Evolutionary conservation across 2,888 invertebrate genomes (phyloP).

Genomic region (Argyra leucocephala): DNA sequence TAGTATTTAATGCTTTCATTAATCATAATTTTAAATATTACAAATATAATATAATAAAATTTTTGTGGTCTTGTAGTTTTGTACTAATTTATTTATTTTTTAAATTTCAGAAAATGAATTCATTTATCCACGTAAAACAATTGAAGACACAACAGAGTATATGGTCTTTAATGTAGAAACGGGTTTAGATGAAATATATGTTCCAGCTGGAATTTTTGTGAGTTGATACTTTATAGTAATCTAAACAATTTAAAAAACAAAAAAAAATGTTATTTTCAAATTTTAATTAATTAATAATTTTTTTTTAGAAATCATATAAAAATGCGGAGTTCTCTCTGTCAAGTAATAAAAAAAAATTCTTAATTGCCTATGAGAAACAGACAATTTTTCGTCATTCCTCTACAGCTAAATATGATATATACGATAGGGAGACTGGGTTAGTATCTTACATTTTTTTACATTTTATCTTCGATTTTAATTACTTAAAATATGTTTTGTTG

Average conservation of each 20-base stretch:
- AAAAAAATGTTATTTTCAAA: no score
- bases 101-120: constrained; percentile 47
- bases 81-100: no score
- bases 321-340: constrained; percentile 34
- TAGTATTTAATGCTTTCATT: no score
- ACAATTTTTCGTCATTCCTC: constrained; percentile 54
- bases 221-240: constrained; percentile 26
- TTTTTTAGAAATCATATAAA: neutral
- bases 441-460: no score
- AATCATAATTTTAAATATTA: no score
- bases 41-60: no score
- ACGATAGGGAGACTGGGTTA: constrained; percentile 50
- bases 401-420: constrained; percentile 53
- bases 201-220: constrained; percentile 29
- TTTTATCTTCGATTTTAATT: no score
- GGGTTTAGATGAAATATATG: constrained; percentile 26
- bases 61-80: no score
- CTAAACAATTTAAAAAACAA: no score
- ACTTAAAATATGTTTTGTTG: no score
- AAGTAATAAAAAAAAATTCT: constrained; percentile 35
- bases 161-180: constrained; percentile 44
- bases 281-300: no score
- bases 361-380: constrained; percentile 35
- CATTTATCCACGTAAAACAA: constrained; percentile 47
- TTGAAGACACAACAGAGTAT: constrained; percentile 25